Evolutionary conservation across 2,888 invertebrate species (phyloP), one percentile per base, ranked within the genome.

Genomic region (Eupeodes luniger): DNA sequence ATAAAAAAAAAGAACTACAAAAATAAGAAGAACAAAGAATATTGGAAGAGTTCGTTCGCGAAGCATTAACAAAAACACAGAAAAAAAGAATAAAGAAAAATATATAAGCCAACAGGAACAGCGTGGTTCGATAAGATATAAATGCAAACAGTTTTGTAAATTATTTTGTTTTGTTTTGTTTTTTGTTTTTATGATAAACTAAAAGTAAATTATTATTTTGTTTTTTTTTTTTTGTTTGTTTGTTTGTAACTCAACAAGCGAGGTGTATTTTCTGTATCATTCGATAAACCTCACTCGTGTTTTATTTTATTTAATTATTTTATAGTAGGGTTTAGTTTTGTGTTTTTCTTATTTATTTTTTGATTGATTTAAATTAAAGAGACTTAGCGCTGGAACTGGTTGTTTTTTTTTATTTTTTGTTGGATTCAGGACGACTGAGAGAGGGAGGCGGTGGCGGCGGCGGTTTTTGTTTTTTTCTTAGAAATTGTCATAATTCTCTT

Each of bases 401-500:
- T 47, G 47, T 40, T 40, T 5, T 36, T 7, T 40, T 40, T 2
- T 27, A 34, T 57, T 72, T 10, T 49, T 55, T 79, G 36, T 69
- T 19, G 55, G 70, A 57, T 57, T 59, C 51, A 62, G 81, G 76
- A 81, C 76, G 77, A 88, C 57, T 80, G 67, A 27, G 5, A 40
- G 40, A 76, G 77, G 74, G 78, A 72, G 27, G 72, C 62, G 79
- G 81, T 69, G 77, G 80, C 57, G 40, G 40, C 40, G 19, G 79
- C 57, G 75, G 79, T 40, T 74, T 61, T 44, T 16, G 4, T 19
- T 47, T n/a, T n/a, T 36, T 61, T 61, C 12, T 44, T 88, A 88
- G 77, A 88, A 88, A 70, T 88, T 85, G 77, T 88, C 88, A 85
- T 88, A 88, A 67, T 85, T 88, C 62, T 85, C 81, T 80, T 88